A percentile compares a stretch with the other conserved stretches of the same genome.
These are phyloP conservation scores for Timandra comae DNA, from an alignment of 2,888 invertebrate species.

Conservation along the genomic window DNA sequence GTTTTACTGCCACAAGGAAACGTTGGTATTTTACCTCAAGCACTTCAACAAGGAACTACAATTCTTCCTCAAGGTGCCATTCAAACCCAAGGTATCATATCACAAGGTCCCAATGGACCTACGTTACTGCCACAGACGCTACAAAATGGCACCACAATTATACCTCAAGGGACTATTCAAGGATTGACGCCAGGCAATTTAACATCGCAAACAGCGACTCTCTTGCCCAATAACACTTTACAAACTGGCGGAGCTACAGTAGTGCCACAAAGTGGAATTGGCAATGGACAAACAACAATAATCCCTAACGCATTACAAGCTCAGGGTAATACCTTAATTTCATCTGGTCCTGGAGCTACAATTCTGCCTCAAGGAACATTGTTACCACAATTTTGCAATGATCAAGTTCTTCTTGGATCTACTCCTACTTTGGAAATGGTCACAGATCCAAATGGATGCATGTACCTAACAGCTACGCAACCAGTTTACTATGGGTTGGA, in stretches of 20 bases:
- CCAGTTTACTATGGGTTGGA: conserved; percentile 90
- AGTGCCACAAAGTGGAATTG: conserved; percentile 67
- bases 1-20: conserved; percentile 73
- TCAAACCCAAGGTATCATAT: conserved; percentile 69
- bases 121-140: conserved; percentile 79
- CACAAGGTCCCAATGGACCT: conserved; percentile 75
- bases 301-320: conserved; percentile 68
- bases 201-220: conserved; percentile 57
- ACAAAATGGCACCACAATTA: conserved; percentile 79
- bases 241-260: conserved; percentile 61
- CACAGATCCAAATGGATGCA: conserved; percentile 75
- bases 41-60: conserved; percentile 73
- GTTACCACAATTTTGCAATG: conserved; percentile 72
- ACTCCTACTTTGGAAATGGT: conserved; percentile 80
- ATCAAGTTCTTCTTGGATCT: conserved; percentile 79
- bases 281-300: conserved; percentile 69
- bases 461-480: conserved; percentile 80
- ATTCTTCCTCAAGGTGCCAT: conserved; percentile 77
- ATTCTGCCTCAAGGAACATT: conserved; percentile 78
- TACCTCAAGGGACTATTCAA: conserved; percentile 75
- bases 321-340: conserved; percentile 73
- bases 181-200: conserved; percentile 56
- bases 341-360: conserved; percentile 72
- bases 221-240: conserved; percentile 56
- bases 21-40: conserved; percentile 68